phyloP scores from a whole-genome alignment of 2,113 vertebrate genomes.

The Phalacrocorax pelagicus region DNA sequence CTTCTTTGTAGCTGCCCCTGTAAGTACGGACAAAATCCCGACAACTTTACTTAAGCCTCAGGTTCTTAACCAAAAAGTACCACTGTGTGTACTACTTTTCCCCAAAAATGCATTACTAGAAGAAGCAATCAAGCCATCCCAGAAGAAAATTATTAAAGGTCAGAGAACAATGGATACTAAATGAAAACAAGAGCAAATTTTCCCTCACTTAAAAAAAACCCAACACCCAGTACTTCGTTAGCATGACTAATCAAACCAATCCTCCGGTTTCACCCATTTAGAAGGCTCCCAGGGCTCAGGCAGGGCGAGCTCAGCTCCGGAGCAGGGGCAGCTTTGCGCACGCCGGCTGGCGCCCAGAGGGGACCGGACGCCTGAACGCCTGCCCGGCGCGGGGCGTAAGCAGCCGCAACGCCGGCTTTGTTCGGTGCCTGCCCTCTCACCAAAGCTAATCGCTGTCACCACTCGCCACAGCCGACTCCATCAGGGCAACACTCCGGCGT shows the following conservation, averaged over 20 bases:
- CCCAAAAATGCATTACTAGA: background rate
- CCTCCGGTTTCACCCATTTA: background rate
- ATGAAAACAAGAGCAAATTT: background rate
- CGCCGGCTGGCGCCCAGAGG: accelerated
- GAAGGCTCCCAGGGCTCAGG: background rate
- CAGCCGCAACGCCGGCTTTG: accelerated
- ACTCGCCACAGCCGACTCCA: background rate
- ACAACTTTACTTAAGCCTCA: background rate
- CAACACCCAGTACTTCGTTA: background rate
- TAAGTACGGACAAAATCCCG: background rate
- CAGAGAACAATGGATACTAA: background rate
- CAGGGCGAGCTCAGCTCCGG: background rate
- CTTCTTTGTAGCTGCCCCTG: no score
- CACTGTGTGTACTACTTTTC: background rate
- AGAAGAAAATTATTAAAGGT: background rate
- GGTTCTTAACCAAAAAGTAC: background rate
- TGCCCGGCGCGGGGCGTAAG: accelerated
- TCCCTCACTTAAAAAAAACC: background rate
- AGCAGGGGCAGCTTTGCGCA: accelerated
- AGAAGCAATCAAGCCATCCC: background rate
- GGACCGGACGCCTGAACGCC: background rate
- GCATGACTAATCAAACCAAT: background rate
- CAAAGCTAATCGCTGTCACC: accelerated
- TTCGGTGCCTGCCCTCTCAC: no score
- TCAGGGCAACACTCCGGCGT: background rate